Conservation (phyloP, 2,797 vertebrate genomes). For the Neosilurus hyrtlii region DNA sequence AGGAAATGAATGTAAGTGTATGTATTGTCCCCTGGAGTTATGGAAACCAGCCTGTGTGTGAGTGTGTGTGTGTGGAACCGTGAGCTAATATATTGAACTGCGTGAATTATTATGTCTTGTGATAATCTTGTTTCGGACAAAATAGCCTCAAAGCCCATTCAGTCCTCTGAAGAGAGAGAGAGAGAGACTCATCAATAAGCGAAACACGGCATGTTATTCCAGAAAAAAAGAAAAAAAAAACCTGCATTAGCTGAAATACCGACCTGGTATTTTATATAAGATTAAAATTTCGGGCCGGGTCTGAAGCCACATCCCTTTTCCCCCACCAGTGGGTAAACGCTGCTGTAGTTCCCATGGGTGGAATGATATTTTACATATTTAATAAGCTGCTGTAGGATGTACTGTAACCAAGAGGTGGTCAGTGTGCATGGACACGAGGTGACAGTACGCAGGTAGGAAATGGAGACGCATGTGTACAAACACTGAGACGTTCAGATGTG, state of each 20-base stretch:
- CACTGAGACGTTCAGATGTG: too few species aligned
- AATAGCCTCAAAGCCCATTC: background rate
- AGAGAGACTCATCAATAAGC: conserved; percentile 40
- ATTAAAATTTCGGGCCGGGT: background rate
- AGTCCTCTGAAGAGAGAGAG: background rate
- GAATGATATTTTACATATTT: background rate
- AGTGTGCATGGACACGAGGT: background rate
- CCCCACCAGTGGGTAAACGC: background rate
- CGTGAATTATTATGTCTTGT: background rate
- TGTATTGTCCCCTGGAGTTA: too few species aligned
- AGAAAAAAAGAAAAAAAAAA: conserved; percentile 49
- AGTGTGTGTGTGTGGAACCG: conserved; percentile 5
- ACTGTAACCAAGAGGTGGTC: background rate
- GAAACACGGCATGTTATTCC: conserved; percentile 40
- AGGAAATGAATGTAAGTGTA: too few species aligned
- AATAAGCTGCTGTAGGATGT: background rate
- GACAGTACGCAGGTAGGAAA: background rate
- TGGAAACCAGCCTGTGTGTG: too few species aligned
- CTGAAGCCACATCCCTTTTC: background rate
- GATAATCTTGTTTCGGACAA: background rate
- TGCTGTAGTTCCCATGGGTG: background rate
- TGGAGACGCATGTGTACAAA: background rate
- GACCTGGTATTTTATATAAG: background rate
- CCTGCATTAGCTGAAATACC: conserved; percentile 49
- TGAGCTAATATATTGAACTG: background rate